Conservation (phyloP, 30 jellyfish, hydroid and myxozoan genomes). For the Aurelia sp. region DNA sequence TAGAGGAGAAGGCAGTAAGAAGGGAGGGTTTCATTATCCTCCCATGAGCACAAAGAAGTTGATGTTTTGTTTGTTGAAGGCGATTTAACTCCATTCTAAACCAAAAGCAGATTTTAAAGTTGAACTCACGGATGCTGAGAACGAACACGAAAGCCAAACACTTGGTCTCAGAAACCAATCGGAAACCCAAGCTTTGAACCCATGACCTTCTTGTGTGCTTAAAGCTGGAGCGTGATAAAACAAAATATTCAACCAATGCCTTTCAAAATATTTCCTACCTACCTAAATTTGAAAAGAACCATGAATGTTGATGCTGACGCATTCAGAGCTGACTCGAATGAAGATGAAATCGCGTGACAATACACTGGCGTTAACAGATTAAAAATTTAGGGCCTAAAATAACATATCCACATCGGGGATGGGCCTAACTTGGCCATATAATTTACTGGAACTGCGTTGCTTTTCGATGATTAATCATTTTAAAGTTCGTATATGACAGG, state of each 20-base stretch:
- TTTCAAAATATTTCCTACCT: neutral
- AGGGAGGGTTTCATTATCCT: no score
- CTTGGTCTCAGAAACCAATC: slow-evolving; percentile 33
- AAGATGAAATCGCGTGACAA: slow-evolving; percentile 20
- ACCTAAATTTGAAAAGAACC: neutral
- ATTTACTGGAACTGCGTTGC: neutral
- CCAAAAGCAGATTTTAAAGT: slow-evolving; percentile 33
- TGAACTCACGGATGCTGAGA: slow-evolving; percentile 27
- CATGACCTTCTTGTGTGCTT: slow-evolving; percentile 9
- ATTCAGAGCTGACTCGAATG: neutral
- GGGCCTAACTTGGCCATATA: neutral
- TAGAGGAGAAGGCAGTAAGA: no score
- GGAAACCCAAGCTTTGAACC: slow-evolving; percentile 41
- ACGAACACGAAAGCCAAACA: slow-evolving; percentile 49
- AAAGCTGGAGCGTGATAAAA: slow-evolving; percentile 3
- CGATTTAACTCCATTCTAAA: slow-evolving; percentile 1
- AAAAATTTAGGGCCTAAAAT: neutral
- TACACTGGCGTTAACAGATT: slow-evolving; percentile 18
- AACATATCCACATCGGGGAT: neutral
- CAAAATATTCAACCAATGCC: neutral
- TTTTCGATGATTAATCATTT: slow-evolving; percentile 12
- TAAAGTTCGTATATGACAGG: slow-evolving; percentile 4
- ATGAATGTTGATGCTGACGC: slow-evolving; percentile 1
- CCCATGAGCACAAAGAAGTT: neutral
- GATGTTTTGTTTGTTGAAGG: neutral